Base-by-base conservation (phyloP, 2,113 vertebrate genomes). In the Perca schrenkii region DNA sequence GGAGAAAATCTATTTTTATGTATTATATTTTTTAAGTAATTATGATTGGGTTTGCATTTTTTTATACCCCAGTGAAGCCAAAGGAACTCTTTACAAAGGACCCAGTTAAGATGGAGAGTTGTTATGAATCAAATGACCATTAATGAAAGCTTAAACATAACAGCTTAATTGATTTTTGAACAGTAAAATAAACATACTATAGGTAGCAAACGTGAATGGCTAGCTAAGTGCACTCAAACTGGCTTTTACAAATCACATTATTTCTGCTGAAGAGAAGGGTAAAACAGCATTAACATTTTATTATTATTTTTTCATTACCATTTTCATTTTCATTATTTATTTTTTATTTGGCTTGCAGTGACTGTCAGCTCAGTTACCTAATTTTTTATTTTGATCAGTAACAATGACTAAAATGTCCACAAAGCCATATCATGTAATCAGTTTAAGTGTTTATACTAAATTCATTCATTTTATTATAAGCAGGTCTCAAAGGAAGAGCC, bases 81-180 rank as follows among this genome's bases (percentile, higher is more conserved):
- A 61, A 50, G 14, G 5, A 15, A 34, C 43, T 25, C 11, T 47
- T 69, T 17, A 34, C n/a, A 47, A 52, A 62, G 10, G 11, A 57
- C 43, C 19, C 43, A 47, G 25, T 17, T 72, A 15, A 52, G n/a
- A 61, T 66, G 17, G 54, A 54, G 25, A 61, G 7, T 34, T 50
- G 16, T 22, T n/a, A 43, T 28, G 12, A 54, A 71, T 54, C 5
- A 54, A 46, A 43, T 31, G 1, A 22, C 36, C 22, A 46, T 70
- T 69, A 79, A 46, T 43, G 7, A 31, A 14, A 46, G 62, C 21
- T 60, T 69, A 11, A 36, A 53, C n/a, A 61, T 60, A 66, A 57
- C 8, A 67, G 40, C 64, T 17, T 28, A 15, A 52, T 34, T 34
- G 17, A 71, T 34, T 54, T 63, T 12, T 79, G 13, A 46, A 73